phyloP scores from a whole-genome alignment of 2,888 invertebrate genomes.

The Micoletzkya japonica region DNA sequence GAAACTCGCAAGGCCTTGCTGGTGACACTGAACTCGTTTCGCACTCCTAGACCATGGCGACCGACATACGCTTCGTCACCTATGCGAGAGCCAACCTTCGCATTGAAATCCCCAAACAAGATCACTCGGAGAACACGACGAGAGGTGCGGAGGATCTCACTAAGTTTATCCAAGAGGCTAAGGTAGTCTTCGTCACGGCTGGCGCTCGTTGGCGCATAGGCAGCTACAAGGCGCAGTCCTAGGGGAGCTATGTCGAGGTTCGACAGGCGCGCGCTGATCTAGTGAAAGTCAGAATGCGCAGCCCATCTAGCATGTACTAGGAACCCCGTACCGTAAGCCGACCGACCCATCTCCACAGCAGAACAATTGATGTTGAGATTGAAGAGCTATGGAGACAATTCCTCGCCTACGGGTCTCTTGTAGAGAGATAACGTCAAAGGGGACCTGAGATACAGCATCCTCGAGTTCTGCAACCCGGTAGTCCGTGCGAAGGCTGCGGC shows the following conservation, averaged over 20 bases:
- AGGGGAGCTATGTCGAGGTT: background rate
- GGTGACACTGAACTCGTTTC: background rate
- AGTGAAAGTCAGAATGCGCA: background rate
- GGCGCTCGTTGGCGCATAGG: background rate
- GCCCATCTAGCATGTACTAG: background rate
- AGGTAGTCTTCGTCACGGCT: background rate
- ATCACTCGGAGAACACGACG: background rate
- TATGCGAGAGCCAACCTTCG: background rate
- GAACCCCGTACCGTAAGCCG: background rate
- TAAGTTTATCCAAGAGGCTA: background rate
- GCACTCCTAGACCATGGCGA: no score
- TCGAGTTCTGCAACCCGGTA: background rate
- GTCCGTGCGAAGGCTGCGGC: background rate
- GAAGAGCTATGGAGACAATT: background rate
- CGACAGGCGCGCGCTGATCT: background rate
- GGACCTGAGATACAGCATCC: background rate
- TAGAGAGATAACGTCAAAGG: background rate
- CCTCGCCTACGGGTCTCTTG: background rate
- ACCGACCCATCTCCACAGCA: background rate
- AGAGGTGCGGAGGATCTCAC: background rate
- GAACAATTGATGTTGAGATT: background rate
- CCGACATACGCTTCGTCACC: no score
- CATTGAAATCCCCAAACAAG: background rate
- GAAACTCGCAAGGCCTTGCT: conserved; percentile 1
- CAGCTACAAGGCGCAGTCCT: background rate